Evolutionary conservation across 37 sponge, comb jelly and placozoan species (phyloP).

Genomic region (Crambe crambe): DNA sequence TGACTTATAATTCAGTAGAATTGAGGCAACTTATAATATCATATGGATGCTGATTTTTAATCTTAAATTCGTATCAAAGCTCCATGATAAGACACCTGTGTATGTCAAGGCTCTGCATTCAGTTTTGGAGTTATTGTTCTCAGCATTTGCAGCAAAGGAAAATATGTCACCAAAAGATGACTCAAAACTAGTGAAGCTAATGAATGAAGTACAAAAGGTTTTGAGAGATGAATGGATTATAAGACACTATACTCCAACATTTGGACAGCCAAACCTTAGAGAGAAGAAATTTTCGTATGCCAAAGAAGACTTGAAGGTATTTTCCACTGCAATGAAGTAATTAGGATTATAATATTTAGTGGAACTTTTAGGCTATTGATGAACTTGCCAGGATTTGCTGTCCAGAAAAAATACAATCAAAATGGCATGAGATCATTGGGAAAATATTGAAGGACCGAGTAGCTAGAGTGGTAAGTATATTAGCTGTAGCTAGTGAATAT

Average conservation of each 20-base stretch:
- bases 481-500: background rate
- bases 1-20: no score
- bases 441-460: background rate
- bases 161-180: no score
- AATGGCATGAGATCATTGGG: conserved; percentile 3
- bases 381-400: background rate
- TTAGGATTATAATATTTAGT: background rate
- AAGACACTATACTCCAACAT: background rate
- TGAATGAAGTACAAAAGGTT: background rate
- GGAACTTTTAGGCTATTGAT: background rate
- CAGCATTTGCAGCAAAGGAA: no score
- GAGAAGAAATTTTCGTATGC: background rate
- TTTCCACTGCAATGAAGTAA: background rate
- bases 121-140: background rate
- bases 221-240: background rate
- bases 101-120: background rate
- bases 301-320: conserved; percentile 2
- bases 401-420: background rate
- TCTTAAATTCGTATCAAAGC: no score
- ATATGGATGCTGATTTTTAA: no score
- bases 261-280: background rate
- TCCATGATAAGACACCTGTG: background rate
- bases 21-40: no score
- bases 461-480: background rate
- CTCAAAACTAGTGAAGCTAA: no score